Evolutionary conservation across 2,888 invertebrate species (phyloP).

Genomic region (Platerodrilus igneus): DNA sequence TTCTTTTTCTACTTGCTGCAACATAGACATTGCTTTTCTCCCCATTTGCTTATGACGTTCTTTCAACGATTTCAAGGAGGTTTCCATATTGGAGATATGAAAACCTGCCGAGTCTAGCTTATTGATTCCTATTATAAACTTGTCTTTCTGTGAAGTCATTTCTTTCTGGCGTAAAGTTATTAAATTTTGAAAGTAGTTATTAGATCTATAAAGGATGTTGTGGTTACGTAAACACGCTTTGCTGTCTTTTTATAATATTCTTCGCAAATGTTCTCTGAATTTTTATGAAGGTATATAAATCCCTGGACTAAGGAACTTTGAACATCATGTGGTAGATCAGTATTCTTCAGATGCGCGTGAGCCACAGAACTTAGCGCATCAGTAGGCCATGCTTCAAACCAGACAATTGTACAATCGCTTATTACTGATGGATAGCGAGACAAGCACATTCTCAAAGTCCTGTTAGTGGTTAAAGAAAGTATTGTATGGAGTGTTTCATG

Average conservation of each 20-base stretch:
- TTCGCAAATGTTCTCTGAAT: conserved; percentile 60
- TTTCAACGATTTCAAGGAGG: conserved; percentile 65
- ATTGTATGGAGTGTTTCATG: conserved; percentile 76
- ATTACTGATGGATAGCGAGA: conserved; percentile 78
- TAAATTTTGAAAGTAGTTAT: conserved; percentile 69
- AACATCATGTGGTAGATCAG: conserved; percentile 65
- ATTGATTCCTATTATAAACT: conserved; percentile 58
- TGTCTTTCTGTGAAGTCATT: conserved; percentile 64
- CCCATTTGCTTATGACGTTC: conserved; percentile 71
- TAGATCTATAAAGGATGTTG: conserved; percentile 78
- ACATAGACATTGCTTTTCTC: conserved; percentile 68
- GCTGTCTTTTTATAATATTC: conserved; percentile 62
- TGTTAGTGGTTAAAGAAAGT: conserved; percentile 81
- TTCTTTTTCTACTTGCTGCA: conserved; percentile 70
- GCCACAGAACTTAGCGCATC: conserved; percentile 80
- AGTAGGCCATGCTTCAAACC: conserved; percentile 87
- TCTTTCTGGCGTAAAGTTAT: conserved; percentile 70
- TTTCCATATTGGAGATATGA: conserved; percentile 74
- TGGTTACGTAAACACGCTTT: conserved; percentile 76
- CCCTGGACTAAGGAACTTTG: conserved; percentile 65
- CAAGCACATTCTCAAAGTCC: conserved; percentile 70
- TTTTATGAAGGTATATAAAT: conserved; percentile 85
- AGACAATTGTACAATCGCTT: conserved; percentile 85
- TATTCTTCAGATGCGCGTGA: conserved; percentile 64
- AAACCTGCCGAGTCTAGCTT: conserved; percentile 72